Evolutionary conservation across 2,797 vertebrate genomes (phyloP), one percentile per base, ranked within the genome.

Genomic region (Allochrocebus solatus): DNA sequence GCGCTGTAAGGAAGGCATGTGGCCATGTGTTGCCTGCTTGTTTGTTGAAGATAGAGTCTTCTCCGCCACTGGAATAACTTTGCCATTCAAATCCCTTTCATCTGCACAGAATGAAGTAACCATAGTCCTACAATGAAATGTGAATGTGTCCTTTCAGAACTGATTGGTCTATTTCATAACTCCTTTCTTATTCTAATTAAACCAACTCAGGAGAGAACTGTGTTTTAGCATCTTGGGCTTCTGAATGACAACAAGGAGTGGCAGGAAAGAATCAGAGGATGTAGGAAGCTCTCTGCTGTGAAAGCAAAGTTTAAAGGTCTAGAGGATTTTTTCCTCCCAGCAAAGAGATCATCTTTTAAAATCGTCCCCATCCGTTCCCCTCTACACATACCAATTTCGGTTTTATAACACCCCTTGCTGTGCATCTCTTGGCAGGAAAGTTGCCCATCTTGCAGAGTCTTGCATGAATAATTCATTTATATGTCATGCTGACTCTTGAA

Each of bases 401-500:
- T 97, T 98, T 98, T 98, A 93, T 98, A 97, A 98, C 98, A 98
- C 97, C 98, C 97, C 98, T 98, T 84, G 97, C 98, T 99, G 98
- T 97, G 98, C 96, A 89, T 97, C 94, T 81, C 98, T 98, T 98
- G 98, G 98, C 98, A 98, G 98, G 98, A 98, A 98, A 94, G 98
- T 97, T 98, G 97, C 98, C 98, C 98, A 97, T 98, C 98, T 98
- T 97, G 96, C 96, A 41, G 98, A 98, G 98, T 97, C 94, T 97
- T 91, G 97, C 82, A 97, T 98, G 98, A 99, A 99, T 99, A 98
- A 99, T 99, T 98, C 98, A 99, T 98, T 87, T 93, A 91, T 97
- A 95, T 98, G 98, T 98, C 98, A 95, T 93, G 97, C 98, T 98
- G 98, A 97, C 97, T 98, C 98, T 98, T 98, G 91, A 97, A 98